Evolutionary conservation across 2,797 vertebrate genomes (phyloP).

Genomic region (Lophotriccus pileatus): DNA sequence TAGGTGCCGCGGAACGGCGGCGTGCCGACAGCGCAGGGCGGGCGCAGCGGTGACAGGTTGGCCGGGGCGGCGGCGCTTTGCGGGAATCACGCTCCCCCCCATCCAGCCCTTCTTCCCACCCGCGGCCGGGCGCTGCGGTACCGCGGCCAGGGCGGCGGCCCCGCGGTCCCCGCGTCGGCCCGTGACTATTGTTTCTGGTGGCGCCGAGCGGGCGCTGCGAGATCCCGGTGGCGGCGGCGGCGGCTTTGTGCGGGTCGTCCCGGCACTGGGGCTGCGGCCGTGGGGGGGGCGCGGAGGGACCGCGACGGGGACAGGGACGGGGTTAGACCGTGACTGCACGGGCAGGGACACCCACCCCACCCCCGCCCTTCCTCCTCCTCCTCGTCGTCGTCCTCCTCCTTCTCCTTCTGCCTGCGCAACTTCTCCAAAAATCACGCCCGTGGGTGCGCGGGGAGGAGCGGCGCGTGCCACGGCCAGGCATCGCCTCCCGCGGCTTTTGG

Average conservation of each 20-base stretch:
- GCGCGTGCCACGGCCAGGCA: background rate
- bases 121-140: background rate
- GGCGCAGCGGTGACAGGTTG: background rate
- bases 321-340: background rate
- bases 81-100: background rate
- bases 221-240: background rate
- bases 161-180: background rate
- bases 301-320: background rate
- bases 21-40: background rate
- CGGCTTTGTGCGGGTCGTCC: conserved; percentile 42
- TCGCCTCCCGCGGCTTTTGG: background rate
- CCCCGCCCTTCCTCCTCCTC: background rate
- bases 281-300: background rate
- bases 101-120: background rate
- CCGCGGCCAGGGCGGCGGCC: background rate
- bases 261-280: background rate
- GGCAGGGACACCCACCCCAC: background rate
- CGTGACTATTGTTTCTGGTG: conserved; percentile 31
- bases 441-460: background rate
- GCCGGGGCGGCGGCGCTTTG: background rate
- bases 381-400: too few species aligned
- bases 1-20: background rate
- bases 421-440: conserved; percentile 66
- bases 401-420: conserved; percentile 48
- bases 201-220: conserved; percentile 1